phyloP scores from a whole-genome alignment of 2,797 vertebrate species.

The Gobio occitaniae region DNA sequence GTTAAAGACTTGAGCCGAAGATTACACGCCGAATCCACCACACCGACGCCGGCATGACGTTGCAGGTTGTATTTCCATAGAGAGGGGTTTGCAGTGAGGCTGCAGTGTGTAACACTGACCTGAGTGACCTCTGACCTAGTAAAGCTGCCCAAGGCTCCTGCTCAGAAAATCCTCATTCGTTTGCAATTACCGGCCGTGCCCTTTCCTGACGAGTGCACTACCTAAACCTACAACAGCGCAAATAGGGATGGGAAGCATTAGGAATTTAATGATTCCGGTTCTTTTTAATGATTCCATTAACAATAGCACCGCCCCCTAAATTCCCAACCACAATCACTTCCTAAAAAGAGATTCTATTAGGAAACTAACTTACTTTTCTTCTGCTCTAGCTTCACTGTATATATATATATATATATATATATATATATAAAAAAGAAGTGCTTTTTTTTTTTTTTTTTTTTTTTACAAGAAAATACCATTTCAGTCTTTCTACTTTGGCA shows the following conservation, averaged over 20 bases:
- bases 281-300: neutral
- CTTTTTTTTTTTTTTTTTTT: too few species aligned
- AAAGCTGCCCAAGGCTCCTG: slow-evolving; percentile 77
- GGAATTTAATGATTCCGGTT: neutral
- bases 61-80: slow-evolving; percentile 81
- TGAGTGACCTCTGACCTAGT: slow-evolving; percentile 79
- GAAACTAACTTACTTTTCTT: too few species aligned
- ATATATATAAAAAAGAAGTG: too few species aligned
- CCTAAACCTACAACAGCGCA: slow-evolving; percentile 43
- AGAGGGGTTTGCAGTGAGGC: slow-evolving; percentile 80
- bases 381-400: too few species aligned
- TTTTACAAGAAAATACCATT: too few species aligned
- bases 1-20: slow-evolving; percentile 72
- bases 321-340: neutral
- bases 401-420: too few species aligned
- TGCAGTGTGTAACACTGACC: slow-evolving; percentile 83
- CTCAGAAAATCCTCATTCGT: slow-evolving; percentile 73
- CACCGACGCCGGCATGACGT: slow-evolving; percentile 77
- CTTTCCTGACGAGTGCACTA: slow-evolving; percentile 52
- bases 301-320: neutral
- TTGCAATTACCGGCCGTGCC: slow-evolving; percentile 62
- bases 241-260: neutral
- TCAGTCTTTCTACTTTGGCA: too few species aligned
- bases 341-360: neutral
- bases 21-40: slow-evolving; percentile 76